Evolutionary conservation across 2,888 invertebrate genomes (phyloP).

Genomic region (Tuta absoluta): DNA sequence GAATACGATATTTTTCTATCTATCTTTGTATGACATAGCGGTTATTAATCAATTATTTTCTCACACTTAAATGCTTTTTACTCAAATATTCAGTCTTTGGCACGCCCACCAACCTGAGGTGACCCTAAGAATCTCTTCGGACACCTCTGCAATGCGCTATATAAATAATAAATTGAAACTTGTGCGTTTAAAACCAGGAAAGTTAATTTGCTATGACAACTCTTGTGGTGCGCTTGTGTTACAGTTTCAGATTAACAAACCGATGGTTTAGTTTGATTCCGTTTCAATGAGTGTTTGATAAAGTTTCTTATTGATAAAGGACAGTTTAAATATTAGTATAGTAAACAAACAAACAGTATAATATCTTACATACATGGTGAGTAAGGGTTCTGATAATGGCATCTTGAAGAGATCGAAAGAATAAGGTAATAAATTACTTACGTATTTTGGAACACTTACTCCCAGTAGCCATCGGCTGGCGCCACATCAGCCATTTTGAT

Average conservation of each 20-base stretch:
- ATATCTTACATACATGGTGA: too few relatives aligned
- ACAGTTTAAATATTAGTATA: not conserved
- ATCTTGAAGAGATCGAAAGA: too few relatives aligned
- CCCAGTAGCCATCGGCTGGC: slow-evolving; percentile 33
- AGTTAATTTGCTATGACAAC: slow-evolving; percentile 23
- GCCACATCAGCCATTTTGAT: slow-evolving; percentile 43
- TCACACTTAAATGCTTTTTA: not conserved
- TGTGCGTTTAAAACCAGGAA: slow-evolving; percentile 33
- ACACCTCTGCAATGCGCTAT: slow-evolving; percentile 43
- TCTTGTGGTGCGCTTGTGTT: not conserved
- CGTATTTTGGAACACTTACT: slow-evolving; percentile 37
- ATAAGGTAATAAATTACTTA: too few relatives aligned
- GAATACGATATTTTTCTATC: too few relatives aligned
- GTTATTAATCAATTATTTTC: too few relatives aligned
- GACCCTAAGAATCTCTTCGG: slow-evolving; percentile 46
- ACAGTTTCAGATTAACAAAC: not conserved
- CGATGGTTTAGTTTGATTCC: not conserved
- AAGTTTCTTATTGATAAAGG: not conserved
- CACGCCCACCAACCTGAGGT: slow-evolving; percentile 5
- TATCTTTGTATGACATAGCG: too few relatives aligned
- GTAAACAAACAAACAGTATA: not conserved
- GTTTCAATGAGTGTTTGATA: not conserved
- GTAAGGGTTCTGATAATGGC: too few relatives aligned
- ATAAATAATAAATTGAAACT: slow-evolving; percentile 47
- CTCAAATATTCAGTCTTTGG: not conserved